These are phyloP conservation scores for Vulpes lagopus DNA, from an alignment of 2,113 vertebrate species.

Conservation along the genomic window DNA sequence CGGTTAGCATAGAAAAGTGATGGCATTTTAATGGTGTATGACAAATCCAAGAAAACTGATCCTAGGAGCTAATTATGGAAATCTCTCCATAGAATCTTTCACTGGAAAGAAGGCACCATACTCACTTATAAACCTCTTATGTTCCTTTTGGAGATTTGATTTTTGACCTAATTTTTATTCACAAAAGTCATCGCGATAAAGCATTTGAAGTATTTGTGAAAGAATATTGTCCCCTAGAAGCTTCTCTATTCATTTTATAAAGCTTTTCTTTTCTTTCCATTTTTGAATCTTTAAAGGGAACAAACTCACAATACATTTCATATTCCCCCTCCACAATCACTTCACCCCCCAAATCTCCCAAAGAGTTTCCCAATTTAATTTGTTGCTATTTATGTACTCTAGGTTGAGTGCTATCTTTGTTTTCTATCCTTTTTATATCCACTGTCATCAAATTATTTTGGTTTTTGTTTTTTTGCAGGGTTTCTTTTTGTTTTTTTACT, in stretches of 20 bases:
- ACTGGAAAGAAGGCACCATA: neutral
- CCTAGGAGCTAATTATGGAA: neutral
- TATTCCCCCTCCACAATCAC: neutral
- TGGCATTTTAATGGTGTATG: neutral
- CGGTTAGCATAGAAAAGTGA: neutral
- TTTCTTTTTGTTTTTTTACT: neutral
- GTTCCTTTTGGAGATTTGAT: neutral
- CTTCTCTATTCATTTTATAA: neutral
- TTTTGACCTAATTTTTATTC: neutral
- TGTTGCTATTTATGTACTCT: neutral
- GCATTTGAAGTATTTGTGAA: neutral
- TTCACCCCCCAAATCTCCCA: rapidly evolving
- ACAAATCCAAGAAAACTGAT: neutral
- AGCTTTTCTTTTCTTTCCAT: neutral
- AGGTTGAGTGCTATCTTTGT: neutral
- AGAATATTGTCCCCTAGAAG: neutral
- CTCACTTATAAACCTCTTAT: neutral
- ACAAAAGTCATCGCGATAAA: neutral
- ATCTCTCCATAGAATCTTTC: neutral
- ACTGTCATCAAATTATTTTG: neutral
- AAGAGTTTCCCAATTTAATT: neutral
- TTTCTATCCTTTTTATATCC: neutral
- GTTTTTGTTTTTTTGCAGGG: neutral
- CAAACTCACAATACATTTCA: neutral
- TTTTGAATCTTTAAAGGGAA: neutral